Evolutionary conservation across 2,113 vertebrate genomes (phyloP), one percentile per base, ranked within the genome.

Genomic region (Ciconia boyciana): DNA sequence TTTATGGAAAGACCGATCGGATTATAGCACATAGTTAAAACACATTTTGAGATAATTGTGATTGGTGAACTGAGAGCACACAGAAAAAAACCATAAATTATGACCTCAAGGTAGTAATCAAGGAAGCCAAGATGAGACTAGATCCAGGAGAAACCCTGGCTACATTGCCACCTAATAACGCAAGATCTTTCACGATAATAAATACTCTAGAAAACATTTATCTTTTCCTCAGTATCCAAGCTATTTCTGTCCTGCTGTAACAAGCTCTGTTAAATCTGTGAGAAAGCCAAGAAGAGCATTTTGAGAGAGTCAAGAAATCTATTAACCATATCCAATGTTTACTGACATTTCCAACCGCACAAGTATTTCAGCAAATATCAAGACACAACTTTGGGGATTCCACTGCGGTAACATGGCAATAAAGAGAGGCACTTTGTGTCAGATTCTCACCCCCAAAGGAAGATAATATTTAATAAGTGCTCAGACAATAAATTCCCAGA

Each of bases 11-110:
- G 28, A 11, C 24, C 8, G 39, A 62, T 44, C 4, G 13, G 61
- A 36, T 19, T 9, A 22, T 2, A 64, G 61, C 51, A 28, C 18
- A 4, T 5, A 11, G 16, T 28, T 80, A 61, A 75, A 55, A 68
- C 4, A 1, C 0, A 0, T 36, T 57, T n/a, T 2, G 21, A 64
- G 79, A 21, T 2, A 55, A 54, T 1, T 29, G 32, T 7, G 55
- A 61, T 9, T 0, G 3, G 6, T 34, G 39, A 64, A 28, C 10
- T 13, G 52, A 41, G 39, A 39, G 16, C 8, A 58, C 12, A 3
- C 2, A 34, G 8, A n/a, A 76, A 25, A 72, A 36, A 20, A 6
- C 7, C 4, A 6, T 43, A 14, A 71, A 29, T 62, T 28, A 15
- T 11, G 28, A 36, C 14, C 16, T 31, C 3, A 19, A 75, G 25